A percentile compares a stretch with the other conserved stretches of the same genome.
phyloP scores from a whole-genome alignment of 64 coral and sea anemone genomes.

The Trachythela sp. region DNA sequence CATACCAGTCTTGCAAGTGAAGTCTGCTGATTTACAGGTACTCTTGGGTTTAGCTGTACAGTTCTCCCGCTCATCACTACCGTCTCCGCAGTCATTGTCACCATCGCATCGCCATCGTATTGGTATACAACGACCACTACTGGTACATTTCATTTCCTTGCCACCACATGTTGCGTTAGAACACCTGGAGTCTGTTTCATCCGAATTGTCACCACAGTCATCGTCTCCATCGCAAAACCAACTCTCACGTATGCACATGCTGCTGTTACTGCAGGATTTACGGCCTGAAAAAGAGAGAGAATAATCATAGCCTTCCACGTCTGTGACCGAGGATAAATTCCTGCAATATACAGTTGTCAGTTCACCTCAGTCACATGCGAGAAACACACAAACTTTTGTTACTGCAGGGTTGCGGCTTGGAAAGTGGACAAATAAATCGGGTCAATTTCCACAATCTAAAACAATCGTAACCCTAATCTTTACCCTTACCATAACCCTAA shows the following conservation, averaged over 20 bases:
- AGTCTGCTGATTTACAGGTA: not conserved
- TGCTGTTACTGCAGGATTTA: constrained; percentile 34
- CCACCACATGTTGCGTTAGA: not conserved
- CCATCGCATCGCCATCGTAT: constrained; percentile 76
- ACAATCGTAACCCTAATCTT: too few species aligned
- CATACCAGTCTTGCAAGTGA: not conserved
- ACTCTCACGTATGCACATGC: constrained; percentile 43
- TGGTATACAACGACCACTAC: not conserved
- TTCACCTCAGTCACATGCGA: too few species aligned
- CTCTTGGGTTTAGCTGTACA: constrained; percentile 32
- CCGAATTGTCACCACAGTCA: constrained; percentile 69
- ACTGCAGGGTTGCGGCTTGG: too few species aligned
- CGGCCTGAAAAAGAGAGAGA: not conserved
- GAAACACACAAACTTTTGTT: too few species aligned
- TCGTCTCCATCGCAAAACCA: constrained; percentile 63
- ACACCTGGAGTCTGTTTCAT: constrained; percentile 46
- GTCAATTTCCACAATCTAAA: too few species aligned
- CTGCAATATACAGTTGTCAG: too few species aligned
- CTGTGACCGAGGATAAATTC: not conserved
- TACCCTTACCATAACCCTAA: too few species aligned
- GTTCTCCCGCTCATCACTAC: constrained; percentile 50
- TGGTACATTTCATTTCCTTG: not conserved
- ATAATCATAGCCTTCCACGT: not conserved
- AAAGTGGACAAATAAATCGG: too few species aligned
- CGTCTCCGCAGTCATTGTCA: constrained; percentile 85